Base-by-base conservation (phyloP, 2,797 vertebrate species). In the Pteronotus mesoamericanus region DNA sequence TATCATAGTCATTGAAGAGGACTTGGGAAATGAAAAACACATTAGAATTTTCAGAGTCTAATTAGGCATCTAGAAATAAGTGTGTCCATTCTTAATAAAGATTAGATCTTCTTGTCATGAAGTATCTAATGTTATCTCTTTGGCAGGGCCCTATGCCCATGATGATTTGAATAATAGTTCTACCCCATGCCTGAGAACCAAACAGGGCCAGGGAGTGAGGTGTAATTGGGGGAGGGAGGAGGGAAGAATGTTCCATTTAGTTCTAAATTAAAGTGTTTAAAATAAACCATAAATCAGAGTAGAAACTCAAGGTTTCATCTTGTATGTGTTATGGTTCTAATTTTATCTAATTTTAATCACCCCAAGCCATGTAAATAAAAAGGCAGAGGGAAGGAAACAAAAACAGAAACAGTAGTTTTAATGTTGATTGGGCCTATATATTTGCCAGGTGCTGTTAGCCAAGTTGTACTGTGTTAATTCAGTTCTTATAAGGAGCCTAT, bases 401-500 rank as follows among this genome's bases (percentile, higher is more conserved):
- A 83, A 94, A 92, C 44, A 86, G 44, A 83, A 94, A 92, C 7
- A 55, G 14, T 86, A 83, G 69, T 78, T 92, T 77, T 87, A 59
- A 44, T 26, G 51, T 55, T 94, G 57, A 89, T 37, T 55, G 24
- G n/a, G 42, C 14, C 16, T 94, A 69, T 61, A 18, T 51, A 61
- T 39, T 94, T 84, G 34, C 48, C 57, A 79, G 64, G 44, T 7
- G 46, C 9, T 46, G 26, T 92, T 74, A 57, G 78, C 64, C 34
- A 48, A 34, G 85, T 90, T 94, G 46, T 59, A 42, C 22, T 2
- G 3, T 15, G 18, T 86, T 74, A 55, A 64, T 66, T 94, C 44
- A 42, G 15, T 55, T 97, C 80, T 96, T 26, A 11, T 12, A n/a
- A 51, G 69, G 26, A 75, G 19, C 44, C 64, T 46, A 14, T 59